Conservation (phyloP, 1,140 invertebrate genomes). For the Sipha flava region DNA sequence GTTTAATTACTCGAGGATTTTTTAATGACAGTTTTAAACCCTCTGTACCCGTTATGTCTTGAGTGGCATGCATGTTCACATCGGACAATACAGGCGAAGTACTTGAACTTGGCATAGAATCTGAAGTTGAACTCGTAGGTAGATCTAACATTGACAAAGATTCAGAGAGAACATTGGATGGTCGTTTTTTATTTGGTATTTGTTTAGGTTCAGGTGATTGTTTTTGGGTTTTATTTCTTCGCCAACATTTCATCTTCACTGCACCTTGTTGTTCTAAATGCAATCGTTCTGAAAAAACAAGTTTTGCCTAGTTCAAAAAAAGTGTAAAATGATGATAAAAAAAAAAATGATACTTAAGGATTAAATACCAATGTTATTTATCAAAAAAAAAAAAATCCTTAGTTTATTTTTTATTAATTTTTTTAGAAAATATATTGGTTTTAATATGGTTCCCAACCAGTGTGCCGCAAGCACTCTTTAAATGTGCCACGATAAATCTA, state of each 20-base stretch:
- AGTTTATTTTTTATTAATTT: too few relatives aligned
- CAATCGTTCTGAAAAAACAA: conserved; percentile 43
- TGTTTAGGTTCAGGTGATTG: conserved; percentile 42
- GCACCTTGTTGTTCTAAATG: conserved; percentile 52
- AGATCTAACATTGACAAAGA: conserved; percentile 15
- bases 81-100: conserved; percentile 8
- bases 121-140: conserved; percentile 12
- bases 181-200: conserved; percentile 21
- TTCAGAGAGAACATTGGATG: neutral
- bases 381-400: too few relatives aligned
- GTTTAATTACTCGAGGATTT: neutral
- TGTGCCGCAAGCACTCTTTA: too few relatives aligned
- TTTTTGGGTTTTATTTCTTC: conserved; percentile 49
- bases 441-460: too few relatives aligned
- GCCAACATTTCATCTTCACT: conserved; percentile 33
- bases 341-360: too few relatives aligned
- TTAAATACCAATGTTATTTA: too few relatives aligned
- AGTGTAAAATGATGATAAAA: too few relatives aligned
- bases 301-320: too few relatives aligned
- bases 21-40: neutral
- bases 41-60: neutral
- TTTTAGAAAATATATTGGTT: too few relatives aligned
- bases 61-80: neutral
- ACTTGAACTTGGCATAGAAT: conserved; percentile 16
- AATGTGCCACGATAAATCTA: too few relatives aligned